These are phyloP conservation scores for Scomber scombrus DNA, from an alignment of 2,113 vertebrate species.

Conservation along the genomic window DNA sequence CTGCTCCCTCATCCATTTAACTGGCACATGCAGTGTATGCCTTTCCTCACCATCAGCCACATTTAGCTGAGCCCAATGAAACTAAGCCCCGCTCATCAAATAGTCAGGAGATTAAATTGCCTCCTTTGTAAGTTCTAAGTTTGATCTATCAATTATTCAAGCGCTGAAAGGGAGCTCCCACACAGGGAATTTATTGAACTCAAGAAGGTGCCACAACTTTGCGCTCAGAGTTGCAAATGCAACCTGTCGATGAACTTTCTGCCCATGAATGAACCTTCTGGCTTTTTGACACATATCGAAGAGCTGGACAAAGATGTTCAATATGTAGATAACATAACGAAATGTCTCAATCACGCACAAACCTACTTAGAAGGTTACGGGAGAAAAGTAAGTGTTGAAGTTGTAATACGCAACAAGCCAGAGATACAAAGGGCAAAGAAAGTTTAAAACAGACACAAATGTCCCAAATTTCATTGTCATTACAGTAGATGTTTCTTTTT, in stretches of 20 bases:
- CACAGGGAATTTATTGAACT: slow-evolving; percentile 73
- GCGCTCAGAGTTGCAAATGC: slow-evolving; percentile 63
- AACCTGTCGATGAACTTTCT: slow-evolving; percentile 63
- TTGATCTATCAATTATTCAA: slow-evolving; percentile 84
- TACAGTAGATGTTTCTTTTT: not conserved
- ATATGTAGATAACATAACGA: not conserved
- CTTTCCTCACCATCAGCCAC: slow-evolving; percentile 57
- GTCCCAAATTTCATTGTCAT: not conserved
- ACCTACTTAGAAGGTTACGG: not conserved
- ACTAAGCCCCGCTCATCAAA: slow-evolving; percentile 77
- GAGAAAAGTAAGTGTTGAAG: not conserved
- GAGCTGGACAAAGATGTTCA: not conserved
- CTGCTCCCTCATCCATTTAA: slow-evolving; percentile 57
- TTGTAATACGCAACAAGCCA: not conserved
- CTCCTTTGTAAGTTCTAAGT: slow-evolving; percentile 78
- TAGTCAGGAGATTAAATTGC: slow-evolving; percentile 84
- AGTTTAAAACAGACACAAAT: not conserved
- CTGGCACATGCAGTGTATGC: slow-evolving; percentile 9
- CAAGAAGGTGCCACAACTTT: slow-evolving; percentile 74
- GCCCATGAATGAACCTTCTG: slow-evolving; percentile 29
- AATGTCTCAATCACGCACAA: slow-evolving; percentile 3
- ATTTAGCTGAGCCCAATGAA: slow-evolving; percentile 70
- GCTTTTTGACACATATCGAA: not conserved
- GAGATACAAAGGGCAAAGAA: not conserved
- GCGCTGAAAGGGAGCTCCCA: slow-evolving; percentile 76